Evolutionary conservation across 2,113 vertebrate species (phyloP).

Genomic region (Orientallactaga bullata): DNA sequence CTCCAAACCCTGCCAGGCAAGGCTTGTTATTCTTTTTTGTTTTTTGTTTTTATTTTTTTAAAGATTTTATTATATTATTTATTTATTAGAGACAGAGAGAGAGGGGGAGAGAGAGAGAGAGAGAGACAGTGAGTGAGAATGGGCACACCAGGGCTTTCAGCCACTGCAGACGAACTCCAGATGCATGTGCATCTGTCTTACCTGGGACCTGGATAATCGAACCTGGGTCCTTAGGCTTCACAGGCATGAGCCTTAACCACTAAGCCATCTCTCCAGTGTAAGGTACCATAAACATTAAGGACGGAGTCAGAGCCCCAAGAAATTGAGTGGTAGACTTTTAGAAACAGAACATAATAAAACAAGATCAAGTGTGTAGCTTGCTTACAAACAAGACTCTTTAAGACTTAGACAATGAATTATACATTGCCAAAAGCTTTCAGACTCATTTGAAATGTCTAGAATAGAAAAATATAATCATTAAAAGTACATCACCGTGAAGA

Average conservation of each 20-base stretch:
- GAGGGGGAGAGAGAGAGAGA: too few relatives aligned
- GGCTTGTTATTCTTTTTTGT: neutral
- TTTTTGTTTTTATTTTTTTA: too few relatives aligned
- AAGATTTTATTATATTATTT: too few relatives aligned
- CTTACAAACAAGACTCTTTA: slow-evolving; percentile 11
- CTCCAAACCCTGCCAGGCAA: neutral
- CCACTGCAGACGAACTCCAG: too few relatives aligned
- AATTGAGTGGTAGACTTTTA: neutral
- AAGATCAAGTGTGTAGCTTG: neutral
- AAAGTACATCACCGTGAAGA: neutral
- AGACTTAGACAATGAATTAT: neutral
- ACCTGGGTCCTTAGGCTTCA: too few relatives aligned
- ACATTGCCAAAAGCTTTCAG: neutral
- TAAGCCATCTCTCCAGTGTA: too few relatives aligned
- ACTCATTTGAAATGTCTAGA: neutral
- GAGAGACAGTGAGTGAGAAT: too few relatives aligned
- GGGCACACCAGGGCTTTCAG: too few relatives aligned
- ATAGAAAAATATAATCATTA: neutral
- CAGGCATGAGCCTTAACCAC: too few relatives aligned
- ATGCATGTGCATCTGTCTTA: too few relatives aligned
- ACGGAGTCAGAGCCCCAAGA: neutral
- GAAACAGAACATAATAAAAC: neutral
- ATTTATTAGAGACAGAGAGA: too few relatives aligned
- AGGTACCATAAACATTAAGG: neutral
- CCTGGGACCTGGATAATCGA: too few relatives aligned